These are phyloP conservation scores for Cyanocitta stelleri DNA, from an alignment of 2,113 vertebrate species.

Conservation along the genomic window DNA sequence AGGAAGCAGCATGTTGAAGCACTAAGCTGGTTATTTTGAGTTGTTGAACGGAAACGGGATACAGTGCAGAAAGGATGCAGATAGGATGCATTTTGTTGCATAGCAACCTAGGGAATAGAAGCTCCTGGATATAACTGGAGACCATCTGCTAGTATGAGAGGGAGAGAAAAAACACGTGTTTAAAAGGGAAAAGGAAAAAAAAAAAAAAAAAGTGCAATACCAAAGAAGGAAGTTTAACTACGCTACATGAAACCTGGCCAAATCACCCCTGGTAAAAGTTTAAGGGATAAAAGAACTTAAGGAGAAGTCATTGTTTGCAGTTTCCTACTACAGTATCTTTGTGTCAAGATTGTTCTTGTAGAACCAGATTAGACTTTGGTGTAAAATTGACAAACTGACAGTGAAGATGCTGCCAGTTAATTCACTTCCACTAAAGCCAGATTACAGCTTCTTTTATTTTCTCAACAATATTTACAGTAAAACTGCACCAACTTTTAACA, in stretches of 20 bases:
- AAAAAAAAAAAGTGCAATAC: not conserved
- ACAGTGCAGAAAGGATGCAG: constrained; percentile 81
- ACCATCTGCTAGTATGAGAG: constrained; percentile 68
- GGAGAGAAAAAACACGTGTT: constrained; percentile 28
- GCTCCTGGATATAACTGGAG: constrained; percentile 60
- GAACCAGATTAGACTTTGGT: not conserved
- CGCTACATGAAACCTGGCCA: not conserved
- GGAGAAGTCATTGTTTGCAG: not conserved
- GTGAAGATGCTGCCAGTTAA: not conserved
- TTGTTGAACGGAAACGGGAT: constrained; percentile 83
- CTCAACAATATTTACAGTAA: not conserved
- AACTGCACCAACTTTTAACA: not conserved
- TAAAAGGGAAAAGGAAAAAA: constrained; percentile 13
- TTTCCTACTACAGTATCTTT: constrained; percentile 5
- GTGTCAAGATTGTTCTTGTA: not conserved
- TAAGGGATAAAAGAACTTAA: not conserved
- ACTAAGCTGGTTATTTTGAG: constrained; percentile 85
- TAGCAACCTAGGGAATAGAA: constrained; percentile 77
- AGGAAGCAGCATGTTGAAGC: constrained; percentile 81
- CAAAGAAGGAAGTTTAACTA: constrained; percentile 21
- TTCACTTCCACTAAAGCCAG: not conserved
- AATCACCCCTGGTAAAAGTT: constrained; percentile 8
- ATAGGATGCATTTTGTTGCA: constrained; percentile 77
- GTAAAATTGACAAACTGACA: not conserved
- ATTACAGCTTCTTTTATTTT: not conserved